Base-by-base conservation (phyloP, 2,888 invertebrate genomes). In the Campopleginae sp. region DNA sequence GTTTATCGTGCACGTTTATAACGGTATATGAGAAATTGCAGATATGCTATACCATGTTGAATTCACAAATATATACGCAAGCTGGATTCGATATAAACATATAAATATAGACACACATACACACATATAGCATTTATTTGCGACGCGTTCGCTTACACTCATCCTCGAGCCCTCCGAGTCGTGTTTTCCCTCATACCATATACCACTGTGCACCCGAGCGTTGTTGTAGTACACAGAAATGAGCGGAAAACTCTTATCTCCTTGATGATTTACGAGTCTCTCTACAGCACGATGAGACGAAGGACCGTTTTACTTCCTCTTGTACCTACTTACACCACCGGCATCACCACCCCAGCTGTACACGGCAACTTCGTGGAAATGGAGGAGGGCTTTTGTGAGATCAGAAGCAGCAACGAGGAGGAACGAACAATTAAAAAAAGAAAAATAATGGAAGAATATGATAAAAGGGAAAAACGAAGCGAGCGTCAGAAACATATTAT, bases 211-310 rank as follows among this genome's bases (percentile, higher is more conserved):
- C 44, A 75, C 77, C 66, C 44, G 38, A 74, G 46, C 74, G 44
- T 70, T 66, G 42, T 79, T 46, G 66, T 27, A 75, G 72, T 79
- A 80, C 51, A 85, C 79, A 80, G 65, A 80, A 85, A 85, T 74
- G 85, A 82, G 87, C 77, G 86, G 84, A 82, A 87, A 85, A 88
- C 87, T 87, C 87, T 88, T 88, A 88, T 88, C 88, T 86, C 71
- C 66, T 80, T 70, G 80, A 86, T 88, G 88, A 88, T 87, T 88
- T 88, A 88, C 78, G 86, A 87, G 87, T 77, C 42, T 66, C 44
- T 54, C 48, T 76, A 54, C 80, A 74, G 80, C 42, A 63, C 82
- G 80, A 77, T 44, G 76, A 80, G 76, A 71, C 79, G 66, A 58
- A 77, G 82, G 77, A 71, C 80, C 85, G 76, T 85, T 85, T 80